Base-by-base conservation (phyloP, 2,888 invertebrate genomes). In the Sympetrum striolatum region DNA sequence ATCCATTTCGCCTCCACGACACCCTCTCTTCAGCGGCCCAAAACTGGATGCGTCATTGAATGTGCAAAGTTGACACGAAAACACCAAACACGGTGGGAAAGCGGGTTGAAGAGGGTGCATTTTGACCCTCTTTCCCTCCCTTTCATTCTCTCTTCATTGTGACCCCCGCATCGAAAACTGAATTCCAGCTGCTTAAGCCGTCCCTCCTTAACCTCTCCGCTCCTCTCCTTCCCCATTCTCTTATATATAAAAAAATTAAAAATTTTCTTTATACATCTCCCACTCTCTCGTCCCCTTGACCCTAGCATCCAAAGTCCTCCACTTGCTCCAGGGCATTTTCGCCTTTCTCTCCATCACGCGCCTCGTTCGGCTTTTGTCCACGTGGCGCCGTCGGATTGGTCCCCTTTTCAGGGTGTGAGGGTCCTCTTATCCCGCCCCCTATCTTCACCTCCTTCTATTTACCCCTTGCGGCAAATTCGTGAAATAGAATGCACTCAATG, bases 281-380 rank as follows among this genome's bases (percentile, higher is more conserved):
- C 82, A 31, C 82, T 82, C 81, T 53, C 44, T 53, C 53, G 25
- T 31, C 58, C 82, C 82, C 58, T 58, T 35, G 82, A 31, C 31
- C 53, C 58, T 53, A 53, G 81, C 81, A 81, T 18, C 82, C 22
- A 0, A 53, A 82, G 82, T 35, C 35, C 82, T 53, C 82, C n/a
- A 31, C 58, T 82, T 58, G 58, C 53, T 31, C 35, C 58, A 82
- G 58, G 82, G 58, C 35, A 35, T 53, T 53, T 48, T 81, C 31
- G 31, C 81, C 81, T 81, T 82, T 82, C 82, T 82, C 58, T 58
- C 82, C 82, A 58, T 82, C 82, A 58, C 82, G 82, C 58, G 58
- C 58, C 82, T 58, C 82, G 82, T 22, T 82, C 53, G 31, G 58
- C 82, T 58, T 82, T 82, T 82, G 58, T 58, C 31, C 82, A 82